Conservation (phyloP, 1,140 invertebrate genomes). For the Charaxes varanes region DNA sequence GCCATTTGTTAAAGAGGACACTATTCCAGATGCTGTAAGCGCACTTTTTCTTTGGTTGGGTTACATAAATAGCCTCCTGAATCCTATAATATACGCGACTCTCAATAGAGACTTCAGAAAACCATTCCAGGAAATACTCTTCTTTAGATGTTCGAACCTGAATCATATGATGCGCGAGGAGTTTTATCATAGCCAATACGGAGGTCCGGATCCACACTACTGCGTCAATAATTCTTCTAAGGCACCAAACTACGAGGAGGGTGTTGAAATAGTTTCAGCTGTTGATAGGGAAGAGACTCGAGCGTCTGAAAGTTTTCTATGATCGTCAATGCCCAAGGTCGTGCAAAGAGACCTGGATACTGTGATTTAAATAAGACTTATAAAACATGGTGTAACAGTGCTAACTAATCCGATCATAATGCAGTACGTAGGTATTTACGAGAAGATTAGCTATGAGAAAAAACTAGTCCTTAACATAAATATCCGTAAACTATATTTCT, state of each 20-base stretch:
- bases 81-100: conserved; percentile 95
- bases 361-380: conserved; percentile 72
- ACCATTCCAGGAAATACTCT: conserved; percentile 93
- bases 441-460: too few relatives aligned
- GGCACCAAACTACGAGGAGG: conserved; percentile 74
- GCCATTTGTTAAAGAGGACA: conserved; percentile 83
- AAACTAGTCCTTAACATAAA: conserved; percentile 46
- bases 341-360: conserved; percentile 61
- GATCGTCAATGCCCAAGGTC: conserved; percentile 72
- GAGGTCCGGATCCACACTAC: conserved; percentile 79
- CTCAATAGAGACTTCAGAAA: conserved; percentile 94
- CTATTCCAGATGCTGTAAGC: conserved; percentile 85
- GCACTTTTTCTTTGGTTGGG: conserved; percentile 90
- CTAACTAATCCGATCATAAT: conserved; percentile 27
- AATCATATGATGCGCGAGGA: conserved; percentile 94
- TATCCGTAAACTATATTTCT: conserved; percentile 15
- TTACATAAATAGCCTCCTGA: conserved; percentile 93
- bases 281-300: conserved; percentile 74
- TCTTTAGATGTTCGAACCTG: conserved; percentile 89
- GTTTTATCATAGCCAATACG: conserved; percentile 94
- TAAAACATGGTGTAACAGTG: conserved; percentile 41
- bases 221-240: conserved; percentile 70
- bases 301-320: conserved; percentile 77
- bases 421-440: conserved; percentile 22
- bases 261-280: conserved; percentile 77